phyloP scores from a whole-genome alignment of 2,113 vertebrate genomes.

The Tragulus kanchil region DNA sequence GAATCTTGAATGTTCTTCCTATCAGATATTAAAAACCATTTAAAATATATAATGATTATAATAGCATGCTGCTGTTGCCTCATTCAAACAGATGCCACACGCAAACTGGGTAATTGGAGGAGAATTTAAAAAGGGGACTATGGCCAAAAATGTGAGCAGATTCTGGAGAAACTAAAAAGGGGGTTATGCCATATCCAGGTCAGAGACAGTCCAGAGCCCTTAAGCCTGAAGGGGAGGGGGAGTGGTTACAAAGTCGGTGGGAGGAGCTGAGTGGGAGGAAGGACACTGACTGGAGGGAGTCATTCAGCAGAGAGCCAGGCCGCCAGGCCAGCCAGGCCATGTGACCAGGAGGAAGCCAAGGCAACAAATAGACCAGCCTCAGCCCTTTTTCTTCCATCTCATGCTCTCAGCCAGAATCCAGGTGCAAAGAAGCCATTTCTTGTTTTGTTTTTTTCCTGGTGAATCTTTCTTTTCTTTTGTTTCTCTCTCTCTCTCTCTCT shows the following conservation, averaged over 20 bases:
- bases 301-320: background rate
- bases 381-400: background rate
- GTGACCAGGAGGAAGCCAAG: background rate
- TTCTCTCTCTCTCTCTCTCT: background rate
- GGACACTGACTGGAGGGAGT: background rate
- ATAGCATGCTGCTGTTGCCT: background rate
- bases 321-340: background rate
- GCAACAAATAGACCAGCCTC: too few species aligned
- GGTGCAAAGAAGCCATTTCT: background rate
- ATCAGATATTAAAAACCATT: conserved; percentile 2
- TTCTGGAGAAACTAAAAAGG: background rate
- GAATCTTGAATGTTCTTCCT: background rate
- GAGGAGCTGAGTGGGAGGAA: too few species aligned
- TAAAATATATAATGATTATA: background rate
- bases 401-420: background rate
- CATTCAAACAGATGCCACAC: background rate
- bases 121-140: background rate
- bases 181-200: background rate
- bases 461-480: background rate
- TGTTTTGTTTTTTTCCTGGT: background rate
- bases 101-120: background rate
- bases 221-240: background rate
- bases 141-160: background rate
- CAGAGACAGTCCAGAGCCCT: background rate
- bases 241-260: background rate